phyloP scores from a whole-genome alignment of 2,113 vertebrate genomes.

The Montifringilla adamsi region DNA sequence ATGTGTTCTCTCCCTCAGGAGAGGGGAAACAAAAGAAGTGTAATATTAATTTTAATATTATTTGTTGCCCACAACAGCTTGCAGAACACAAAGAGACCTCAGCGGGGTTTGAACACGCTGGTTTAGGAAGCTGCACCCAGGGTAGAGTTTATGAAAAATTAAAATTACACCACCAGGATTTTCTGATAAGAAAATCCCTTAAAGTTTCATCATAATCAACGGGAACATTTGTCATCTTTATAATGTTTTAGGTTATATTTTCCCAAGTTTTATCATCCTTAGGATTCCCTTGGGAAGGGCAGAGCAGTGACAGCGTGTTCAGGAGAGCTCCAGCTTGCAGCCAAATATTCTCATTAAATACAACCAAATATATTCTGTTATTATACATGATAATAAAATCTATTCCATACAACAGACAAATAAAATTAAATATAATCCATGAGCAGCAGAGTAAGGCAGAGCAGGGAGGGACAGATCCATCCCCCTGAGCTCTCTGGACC shows the following conservation, averaged over 20 bases:
- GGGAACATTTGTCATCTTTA: not conserved
- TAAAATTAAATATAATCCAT: rapidly evolving
- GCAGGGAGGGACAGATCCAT: not conserved
- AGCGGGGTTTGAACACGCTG: not conserved
- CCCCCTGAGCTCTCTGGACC: rapidly evolving
- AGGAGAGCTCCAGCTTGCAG: not conserved
- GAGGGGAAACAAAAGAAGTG: not conserved
- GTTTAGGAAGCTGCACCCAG: not conserved
- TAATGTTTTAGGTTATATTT: not conserved
- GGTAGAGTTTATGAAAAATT: not conserved
- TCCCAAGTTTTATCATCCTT: not conserved
- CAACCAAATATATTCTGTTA: not conserved
- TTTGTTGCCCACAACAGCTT: not conserved
- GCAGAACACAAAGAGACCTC: not conserved
- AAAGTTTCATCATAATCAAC: not conserved
- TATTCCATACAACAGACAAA: rapidly evolving
- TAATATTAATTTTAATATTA: not conserved
- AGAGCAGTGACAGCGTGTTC: not conserved
- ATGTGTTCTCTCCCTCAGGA: not conserved
- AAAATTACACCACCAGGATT: not conserved
- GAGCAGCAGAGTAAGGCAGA: not conserved
- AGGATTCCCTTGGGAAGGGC: not conserved
- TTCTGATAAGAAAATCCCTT: not conserved
- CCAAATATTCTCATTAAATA: not conserved
- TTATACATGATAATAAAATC: not conserved